These are phyloP conservation scores for Ganaspis sp. DNA, from an alignment of 1,140 invertebrate genomes.

Conservation along the genomic window DNA sequence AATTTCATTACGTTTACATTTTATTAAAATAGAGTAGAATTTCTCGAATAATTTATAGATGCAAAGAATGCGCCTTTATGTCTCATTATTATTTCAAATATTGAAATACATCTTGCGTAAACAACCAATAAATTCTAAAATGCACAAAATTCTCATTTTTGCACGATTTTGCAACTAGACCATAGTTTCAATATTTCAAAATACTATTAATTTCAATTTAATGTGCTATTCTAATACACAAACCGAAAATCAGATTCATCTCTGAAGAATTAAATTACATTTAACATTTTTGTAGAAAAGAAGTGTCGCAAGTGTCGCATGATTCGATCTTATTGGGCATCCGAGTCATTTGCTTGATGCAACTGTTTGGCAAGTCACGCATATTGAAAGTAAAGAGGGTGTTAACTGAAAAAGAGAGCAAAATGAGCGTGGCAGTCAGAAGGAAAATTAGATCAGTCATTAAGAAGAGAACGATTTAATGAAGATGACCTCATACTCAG, in stretches of 20 bases:
- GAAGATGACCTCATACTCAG: slow-evolving; percentile 76
- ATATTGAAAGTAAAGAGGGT: slow-evolving; percentile 16
- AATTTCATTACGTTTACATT: too few species aligned
- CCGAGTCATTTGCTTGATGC: neutral
- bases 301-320: slow-evolving; percentile 13
- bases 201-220: too few species aligned
- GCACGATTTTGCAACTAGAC: too few species aligned
- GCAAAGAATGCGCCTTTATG: too few species aligned
- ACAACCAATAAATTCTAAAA: too few species aligned
- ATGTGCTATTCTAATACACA: neutral
- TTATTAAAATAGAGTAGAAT: too few species aligned
- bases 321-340: slow-evolving; percentile 14
- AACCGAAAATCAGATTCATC: neutral
- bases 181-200: too few species aligned
- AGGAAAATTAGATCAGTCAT: slow-evolving; percentile 76
- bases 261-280: neutral
- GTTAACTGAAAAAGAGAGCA: slow-evolving; percentile 31
- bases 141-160: too few species aligned
- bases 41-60: too few species aligned
- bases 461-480: slow-evolving; percentile 76
- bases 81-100: too few species aligned
- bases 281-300: slow-evolving; percentile 15
- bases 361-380: slow-evolving; percentile 30
- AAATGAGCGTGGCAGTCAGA: slow-evolving; percentile 42
- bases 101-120: too few species aligned